Evolutionary conservation across 2,797 vertebrate genomes (phyloP).

Genomic region (Trichosurus vulpecula): DNA sequence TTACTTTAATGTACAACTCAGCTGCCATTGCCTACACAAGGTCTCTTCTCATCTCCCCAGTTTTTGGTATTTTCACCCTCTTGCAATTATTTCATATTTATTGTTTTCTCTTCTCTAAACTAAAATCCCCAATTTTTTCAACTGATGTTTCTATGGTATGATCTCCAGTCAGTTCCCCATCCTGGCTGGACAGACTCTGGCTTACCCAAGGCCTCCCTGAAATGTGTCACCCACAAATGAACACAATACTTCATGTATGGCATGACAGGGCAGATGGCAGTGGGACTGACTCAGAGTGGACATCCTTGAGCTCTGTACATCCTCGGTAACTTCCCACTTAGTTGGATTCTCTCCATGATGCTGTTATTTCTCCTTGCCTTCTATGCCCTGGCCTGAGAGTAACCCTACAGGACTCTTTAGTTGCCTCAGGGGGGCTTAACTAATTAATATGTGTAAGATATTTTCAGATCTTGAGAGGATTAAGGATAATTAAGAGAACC

Average conservation of each 20-base stretch:
- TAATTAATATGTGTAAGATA: constrained; percentile 64
- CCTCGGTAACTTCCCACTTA: not conserved
- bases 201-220: too few relatives aligned
- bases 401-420: constrained; percentile 17
- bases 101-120: not conserved
- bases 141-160: not conserved
- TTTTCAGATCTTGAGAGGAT: constrained; percentile 60
- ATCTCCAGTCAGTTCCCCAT: not conserved
- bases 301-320: not conserved
- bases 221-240: not conserved
- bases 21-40: not conserved
- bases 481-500: constrained; percentile 70
- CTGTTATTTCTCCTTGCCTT: not conserved
- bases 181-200: not conserved
- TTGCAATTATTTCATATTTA: not conserved
- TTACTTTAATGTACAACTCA: not conserved
- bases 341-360: not conserved
- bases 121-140: not conserved
- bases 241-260: not conserved
- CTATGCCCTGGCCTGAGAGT: not conserved
- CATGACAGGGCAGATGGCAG: not conserved
- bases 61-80: not conserved
- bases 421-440: constrained; percentile 62
- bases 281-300: not conserved
- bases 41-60: not conserved